phyloP scores from a whole-genome alignment of 2,888 invertebrate species.

The Leptinotarsa juncta region DNA sequence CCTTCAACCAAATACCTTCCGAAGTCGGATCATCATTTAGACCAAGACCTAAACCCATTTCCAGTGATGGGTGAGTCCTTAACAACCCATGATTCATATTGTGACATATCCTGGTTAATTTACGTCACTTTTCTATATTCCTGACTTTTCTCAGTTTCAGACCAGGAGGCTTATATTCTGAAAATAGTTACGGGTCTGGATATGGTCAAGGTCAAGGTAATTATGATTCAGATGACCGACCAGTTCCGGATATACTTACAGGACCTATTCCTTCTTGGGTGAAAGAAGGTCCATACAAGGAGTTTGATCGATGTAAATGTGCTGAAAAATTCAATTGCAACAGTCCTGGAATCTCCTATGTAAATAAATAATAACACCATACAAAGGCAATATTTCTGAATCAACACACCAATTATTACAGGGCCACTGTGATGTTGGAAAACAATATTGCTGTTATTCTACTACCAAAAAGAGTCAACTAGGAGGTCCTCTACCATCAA shows the following conservation, averaged over 20 bases:
- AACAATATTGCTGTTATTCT: constrained; percentile 75
- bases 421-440: constrained; percentile 74
- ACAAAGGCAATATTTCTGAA: constrained; percentile 19
- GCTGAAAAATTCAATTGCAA: constrained; percentile 70
- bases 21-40: constrained; percentile 25
- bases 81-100: too few relatives aligned
- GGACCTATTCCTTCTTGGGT: constrained; percentile 65
- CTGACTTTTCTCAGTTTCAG: constrained; percentile 47
- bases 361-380: constrained; percentile 49
- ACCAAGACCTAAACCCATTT: constrained; percentile 19
- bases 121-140: not conserved
- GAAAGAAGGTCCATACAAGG: constrained; percentile 61
- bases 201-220: constrained; percentile 45
- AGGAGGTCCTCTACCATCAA: constrained; percentile 58
- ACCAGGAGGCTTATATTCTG: constrained; percentile 53
- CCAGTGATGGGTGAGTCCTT: constrained; percentile 40
- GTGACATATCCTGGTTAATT: too few relatives aligned
- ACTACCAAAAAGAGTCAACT: constrained; percentile 51
- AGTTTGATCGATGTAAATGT: constrained; percentile 68
- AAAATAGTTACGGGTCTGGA: constrained; percentile 48
- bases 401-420: constrained; percentile 57
- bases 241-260: constrained; percentile 55
- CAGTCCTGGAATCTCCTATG: constrained; percentile 68
- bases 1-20: constrained; percentile 19
- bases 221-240: constrained; percentile 41